phyloP scores from a whole-genome alignment of 1,140 invertebrate species.

The Aphelenchoides besseyi region DNA sequence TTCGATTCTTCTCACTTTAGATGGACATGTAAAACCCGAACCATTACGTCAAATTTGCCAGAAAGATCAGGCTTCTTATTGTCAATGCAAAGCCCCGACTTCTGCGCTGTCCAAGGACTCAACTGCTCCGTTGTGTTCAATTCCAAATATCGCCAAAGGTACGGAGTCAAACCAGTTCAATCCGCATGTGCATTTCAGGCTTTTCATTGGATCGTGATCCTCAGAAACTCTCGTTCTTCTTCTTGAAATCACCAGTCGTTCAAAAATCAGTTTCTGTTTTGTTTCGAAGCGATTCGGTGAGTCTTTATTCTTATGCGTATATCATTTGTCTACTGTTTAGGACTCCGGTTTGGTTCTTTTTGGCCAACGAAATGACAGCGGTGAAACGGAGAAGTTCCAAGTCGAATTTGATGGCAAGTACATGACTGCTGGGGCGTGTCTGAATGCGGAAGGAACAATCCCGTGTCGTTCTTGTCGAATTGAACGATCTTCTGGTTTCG shows the following conservation, averaged over 20 bases:
- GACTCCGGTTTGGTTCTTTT: neutral
- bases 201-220: neutral
- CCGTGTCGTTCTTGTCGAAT: constrained; percentile 2
- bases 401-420: neutral
- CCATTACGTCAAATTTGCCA: neutral
- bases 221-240: constrained; percentile 6
- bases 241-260: neutral
- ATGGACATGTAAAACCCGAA: neutral
- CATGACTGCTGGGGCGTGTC: neutral
- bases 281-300: neutral
- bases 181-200: neutral
- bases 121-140: neutral
- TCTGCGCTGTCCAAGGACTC: neutral
- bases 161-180: neutral
- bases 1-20: neutral
- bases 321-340: neutral
- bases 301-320: neutral
- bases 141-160: neutral
- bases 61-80: neutral
- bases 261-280: neutral
- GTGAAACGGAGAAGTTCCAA: neutral
- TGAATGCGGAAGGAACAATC: neutral
- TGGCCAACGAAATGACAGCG: constrained; percentile 1
- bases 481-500: neutral
- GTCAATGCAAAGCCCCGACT: constrained; percentile 12